phyloP scores from a whole-genome alignment of 2,113 vertebrate species.

The Dicaeum eximium region DNA sequence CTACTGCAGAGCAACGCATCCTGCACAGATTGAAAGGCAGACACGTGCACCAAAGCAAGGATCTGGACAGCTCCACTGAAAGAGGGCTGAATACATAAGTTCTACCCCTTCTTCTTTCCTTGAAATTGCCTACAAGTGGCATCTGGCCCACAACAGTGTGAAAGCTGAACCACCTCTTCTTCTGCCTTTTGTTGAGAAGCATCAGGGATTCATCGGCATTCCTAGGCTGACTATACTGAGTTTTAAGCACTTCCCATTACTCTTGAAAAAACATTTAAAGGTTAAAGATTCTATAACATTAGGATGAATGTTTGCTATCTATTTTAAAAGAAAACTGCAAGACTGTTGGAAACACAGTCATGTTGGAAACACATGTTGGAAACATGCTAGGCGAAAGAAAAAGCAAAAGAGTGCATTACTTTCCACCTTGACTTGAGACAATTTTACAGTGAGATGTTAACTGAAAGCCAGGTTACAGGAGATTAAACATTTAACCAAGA shows the following conservation, averaged over 20 bases:
- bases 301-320: neutral
- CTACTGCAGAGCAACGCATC: neutral
- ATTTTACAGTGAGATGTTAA: neutral
- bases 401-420: neutral
- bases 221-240: neutral
- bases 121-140: neutral
- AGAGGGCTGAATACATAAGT: neutral
- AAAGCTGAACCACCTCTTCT: neutral
- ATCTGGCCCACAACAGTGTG: rapidly evolving
- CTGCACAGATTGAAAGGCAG: neutral
- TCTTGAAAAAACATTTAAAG: neutral
- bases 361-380: too few species aligned
- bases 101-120: neutral
- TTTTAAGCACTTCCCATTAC: neutral
- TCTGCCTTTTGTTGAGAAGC: neutral
- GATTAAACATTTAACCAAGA: neutral
- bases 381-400: neutral
- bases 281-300: neutral
- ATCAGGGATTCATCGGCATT: neutral
- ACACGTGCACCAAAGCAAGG: neutral
- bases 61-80: neutral
- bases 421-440: neutral
- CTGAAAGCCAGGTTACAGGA: neutral
- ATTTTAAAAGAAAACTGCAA: neutral
- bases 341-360: neutral